Evolutionary conservation across 2,888 invertebrate genomes (phyloP).

Genomic region (Chrysolina haemoptera): DNA sequence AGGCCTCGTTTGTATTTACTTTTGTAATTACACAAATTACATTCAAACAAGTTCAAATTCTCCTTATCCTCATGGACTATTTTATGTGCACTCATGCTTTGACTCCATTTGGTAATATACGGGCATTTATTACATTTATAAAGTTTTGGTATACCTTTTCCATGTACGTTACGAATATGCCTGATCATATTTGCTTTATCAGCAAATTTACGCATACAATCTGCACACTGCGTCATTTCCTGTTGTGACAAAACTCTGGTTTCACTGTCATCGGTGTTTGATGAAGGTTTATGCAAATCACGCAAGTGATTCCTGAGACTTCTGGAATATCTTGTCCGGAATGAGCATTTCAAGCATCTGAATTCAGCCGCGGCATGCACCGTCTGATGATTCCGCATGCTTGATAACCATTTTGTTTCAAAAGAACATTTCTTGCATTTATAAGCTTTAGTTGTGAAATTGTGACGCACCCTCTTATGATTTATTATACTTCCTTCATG

Average conservation of each 20-base stretch:
- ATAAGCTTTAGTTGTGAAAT: background rate
- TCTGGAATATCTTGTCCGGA: constrained; percentile 5
- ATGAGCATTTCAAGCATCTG: constrained; percentile 6
- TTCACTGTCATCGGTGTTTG: background rate
- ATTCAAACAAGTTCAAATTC: background rate
- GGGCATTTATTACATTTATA: constrained; percentile 8
- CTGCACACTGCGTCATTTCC: constrained; percentile 1
- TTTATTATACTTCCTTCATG: background rate
- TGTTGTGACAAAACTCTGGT: background rate
- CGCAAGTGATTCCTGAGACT: constrained; percentile 21
- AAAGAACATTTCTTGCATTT: constrained; percentile 15
- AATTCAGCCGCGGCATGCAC: background rate
- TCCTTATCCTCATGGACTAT: background rate
- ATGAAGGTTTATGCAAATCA: background rate
- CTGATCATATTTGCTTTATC: background rate
- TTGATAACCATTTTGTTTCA: background rate
- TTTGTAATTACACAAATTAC: constrained; percentile 12
- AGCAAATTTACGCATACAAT: background rate
- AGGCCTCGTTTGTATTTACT: constrained; percentile 8
- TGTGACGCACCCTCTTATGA: background rate
- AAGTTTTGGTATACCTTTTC: background rate
- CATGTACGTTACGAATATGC: background rate
- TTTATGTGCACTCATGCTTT: background rate
- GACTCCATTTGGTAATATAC: background rate
- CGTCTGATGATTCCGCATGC: background rate